Conservation (phyloP, 1,140 invertebrate species). For the Leptinotarsa defecta region DNA sequence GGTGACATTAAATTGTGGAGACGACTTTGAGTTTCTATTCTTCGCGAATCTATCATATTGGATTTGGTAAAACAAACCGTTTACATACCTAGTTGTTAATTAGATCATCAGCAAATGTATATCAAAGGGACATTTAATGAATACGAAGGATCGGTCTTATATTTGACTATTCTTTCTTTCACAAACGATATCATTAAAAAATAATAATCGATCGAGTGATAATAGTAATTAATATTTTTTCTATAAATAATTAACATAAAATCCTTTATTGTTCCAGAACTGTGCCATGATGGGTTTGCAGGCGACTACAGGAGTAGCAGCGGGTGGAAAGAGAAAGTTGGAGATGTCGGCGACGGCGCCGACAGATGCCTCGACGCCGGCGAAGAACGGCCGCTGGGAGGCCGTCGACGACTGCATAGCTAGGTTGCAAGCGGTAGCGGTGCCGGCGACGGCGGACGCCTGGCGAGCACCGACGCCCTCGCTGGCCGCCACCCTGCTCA, state of each 20-base stretch:
- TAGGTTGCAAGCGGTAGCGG: conserved; percentile 60
- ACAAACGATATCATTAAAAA: no score
- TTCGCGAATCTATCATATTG: no score
- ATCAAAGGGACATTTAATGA: no score
- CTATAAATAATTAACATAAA: not conserved
- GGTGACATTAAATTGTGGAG: no score
- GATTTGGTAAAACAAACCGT: no score
- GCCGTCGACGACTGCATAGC: conserved; percentile 60
- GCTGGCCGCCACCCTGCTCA: conserved; percentile 59
- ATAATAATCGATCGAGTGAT: no score
- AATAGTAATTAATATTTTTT: no score
- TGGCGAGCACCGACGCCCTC: conserved; percentile 59
- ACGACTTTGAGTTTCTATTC: no score
- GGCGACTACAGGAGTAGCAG: conserved; percentile 71
- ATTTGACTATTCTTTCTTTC: no score
- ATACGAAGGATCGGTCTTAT: no score
- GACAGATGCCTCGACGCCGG: conserved; percentile 53
- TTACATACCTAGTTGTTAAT: no score
- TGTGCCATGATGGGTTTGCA: conserved; percentile 79
- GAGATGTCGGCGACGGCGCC: conserved; percentile 49
- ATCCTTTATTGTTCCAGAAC: conserved; percentile 61
- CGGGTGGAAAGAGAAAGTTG: conserved; percentile 67
- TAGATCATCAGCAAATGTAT: no score
- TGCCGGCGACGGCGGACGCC: conserved; percentile 57
- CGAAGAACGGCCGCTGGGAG: conserved; percentile 60